These are phyloP conservation scores for Halotydeus destructor DNA, from an alignment of 1,140 invertebrate species.

Conservation along the genomic window DNA sequence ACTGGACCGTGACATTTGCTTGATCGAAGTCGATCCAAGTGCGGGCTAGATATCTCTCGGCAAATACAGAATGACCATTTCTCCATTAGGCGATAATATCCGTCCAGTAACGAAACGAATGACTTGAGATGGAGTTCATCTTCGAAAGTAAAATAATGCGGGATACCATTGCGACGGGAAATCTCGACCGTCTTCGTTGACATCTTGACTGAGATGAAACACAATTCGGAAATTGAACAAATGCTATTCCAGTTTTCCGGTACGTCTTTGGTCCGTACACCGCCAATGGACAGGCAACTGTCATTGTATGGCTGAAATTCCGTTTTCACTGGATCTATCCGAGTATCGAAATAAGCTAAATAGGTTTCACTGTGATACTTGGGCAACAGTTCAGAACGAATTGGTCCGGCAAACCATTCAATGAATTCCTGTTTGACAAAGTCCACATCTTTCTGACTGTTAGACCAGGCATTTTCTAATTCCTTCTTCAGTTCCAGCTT, in stretches of 20 bases:
- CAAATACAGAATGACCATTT: conserved; percentile 80
- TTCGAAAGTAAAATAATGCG: conserved; percentile 41
- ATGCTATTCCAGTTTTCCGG: conserved; percentile 37
- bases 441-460: too few species aligned
- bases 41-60: conserved; percentile 49
- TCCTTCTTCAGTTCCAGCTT: background rate
- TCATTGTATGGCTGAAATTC: too few species aligned
- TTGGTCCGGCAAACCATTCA: background rate
- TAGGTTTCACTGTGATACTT: too few species aligned
- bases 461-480: background rate
- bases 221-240: conserved; percentile 57
- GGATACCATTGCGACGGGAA: conserved; percentile 49
- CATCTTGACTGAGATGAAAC: conserved; percentile 44
- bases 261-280: background rate
- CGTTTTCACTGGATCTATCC: too few species aligned
- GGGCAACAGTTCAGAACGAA: background rate
- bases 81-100: conserved; percentile 61
- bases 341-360: too few species aligned
- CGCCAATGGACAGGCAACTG: background rate
- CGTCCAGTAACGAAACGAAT: conserved; percentile 60
- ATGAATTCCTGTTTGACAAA: conserved; percentile 4
- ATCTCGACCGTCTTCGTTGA: conserved; percentile 44
- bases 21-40: conserved; percentile 41
- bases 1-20: conserved; percentile 71
- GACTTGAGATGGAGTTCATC: conserved; percentile 38